These are phyloP conservation scores for Cerastoderma edule DNA, from an alignment of 2,888 invertebrate genomes.

Conservation along the genomic window DNA sequence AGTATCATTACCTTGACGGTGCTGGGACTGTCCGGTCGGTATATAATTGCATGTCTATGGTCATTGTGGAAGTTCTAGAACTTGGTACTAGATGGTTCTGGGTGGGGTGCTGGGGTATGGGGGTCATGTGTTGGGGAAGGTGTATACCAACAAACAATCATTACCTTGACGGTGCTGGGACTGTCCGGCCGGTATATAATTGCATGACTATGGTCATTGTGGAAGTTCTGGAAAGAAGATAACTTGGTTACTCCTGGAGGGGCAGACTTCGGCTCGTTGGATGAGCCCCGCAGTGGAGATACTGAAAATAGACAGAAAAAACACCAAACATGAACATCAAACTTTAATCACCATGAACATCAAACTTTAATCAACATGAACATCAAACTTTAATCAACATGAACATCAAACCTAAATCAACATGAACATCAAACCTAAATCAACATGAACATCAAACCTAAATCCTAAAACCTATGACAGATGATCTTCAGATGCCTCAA, in stretches of 20 bases:
- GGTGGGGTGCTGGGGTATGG: too few species aligned
- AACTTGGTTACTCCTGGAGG: slow-evolving; percentile 60
- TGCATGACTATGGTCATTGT: slow-evolving; percentile 73
- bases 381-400: too few species aligned
- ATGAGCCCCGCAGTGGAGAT: slow-evolving; percentile 70
- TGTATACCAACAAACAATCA: too few species aligned
- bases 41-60: slow-evolving; percentile 76
- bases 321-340: not conserved
- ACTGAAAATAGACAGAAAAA: slow-evolving; percentile 62
- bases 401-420: too few species aligned
- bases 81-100: too few species aligned
- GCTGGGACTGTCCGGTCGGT: slow-evolving; percentile 67
- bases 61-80: slow-evolving; percentile 62
- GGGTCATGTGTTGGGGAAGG: too few species aligned
- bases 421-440: too few species aligned
- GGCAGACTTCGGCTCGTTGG: slow-evolving; percentile 71
- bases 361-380: too few species aligned
- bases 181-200: slow-evolving; percentile 76
- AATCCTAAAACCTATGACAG: too few species aligned
- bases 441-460: too few species aligned
- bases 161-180: slow-evolving; percentile 58
- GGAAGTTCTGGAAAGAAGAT: slow-evolving; percentile 58
- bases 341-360: too few species aligned
- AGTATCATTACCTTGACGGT: slow-evolving; percentile 46
- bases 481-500: too few species aligned